phyloP scores from a whole-genome alignment of 2,797 vertebrate genomes.

The Garrulus glandarius region DNA sequence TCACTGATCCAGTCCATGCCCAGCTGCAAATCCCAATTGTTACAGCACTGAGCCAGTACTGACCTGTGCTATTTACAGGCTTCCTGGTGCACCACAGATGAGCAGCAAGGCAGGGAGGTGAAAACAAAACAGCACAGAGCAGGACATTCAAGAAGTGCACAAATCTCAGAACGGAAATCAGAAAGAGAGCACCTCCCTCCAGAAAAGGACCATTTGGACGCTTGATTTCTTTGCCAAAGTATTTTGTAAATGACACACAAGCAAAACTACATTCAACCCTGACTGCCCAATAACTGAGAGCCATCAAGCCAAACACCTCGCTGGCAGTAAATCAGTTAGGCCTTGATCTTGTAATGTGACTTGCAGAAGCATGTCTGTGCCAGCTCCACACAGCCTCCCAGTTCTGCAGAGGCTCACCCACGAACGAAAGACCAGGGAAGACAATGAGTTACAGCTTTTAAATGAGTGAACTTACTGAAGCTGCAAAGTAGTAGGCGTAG shows the following conservation, averaged over 20 bases:
- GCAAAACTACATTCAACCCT: not conserved
- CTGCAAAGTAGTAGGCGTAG: constrained; percentile 88
- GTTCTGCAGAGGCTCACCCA: not conserved
- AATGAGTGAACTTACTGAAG: constrained; percentile 80
- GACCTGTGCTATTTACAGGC: not conserved
- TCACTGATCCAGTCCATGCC: not conserved
- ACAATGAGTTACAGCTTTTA: not conserved
- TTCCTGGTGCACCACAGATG: not conserved
- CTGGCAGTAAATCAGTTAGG: not conserved
- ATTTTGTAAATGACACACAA: not conserved
- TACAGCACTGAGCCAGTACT: not conserved
- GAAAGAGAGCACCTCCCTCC: not conserved
- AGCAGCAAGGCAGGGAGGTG: not conserved
- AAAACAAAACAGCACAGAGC: not conserved
- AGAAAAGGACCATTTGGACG: not conserved
- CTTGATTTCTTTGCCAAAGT: not conserved
- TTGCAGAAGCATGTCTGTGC: not conserved
- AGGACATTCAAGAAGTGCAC: not conserved
- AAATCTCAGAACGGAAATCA: not conserved
- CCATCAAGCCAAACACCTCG: not conserved
- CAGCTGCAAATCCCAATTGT: not conserved
- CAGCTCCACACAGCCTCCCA: not conserved
- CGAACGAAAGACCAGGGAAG: not conserved
- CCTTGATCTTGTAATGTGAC: not conserved
- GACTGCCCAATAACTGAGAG: not conserved